These are phyloP conservation scores for Morpho achilles DNA, from an alignment of 2,888 invertebrate species.

Conservation along the genomic window DNA sequence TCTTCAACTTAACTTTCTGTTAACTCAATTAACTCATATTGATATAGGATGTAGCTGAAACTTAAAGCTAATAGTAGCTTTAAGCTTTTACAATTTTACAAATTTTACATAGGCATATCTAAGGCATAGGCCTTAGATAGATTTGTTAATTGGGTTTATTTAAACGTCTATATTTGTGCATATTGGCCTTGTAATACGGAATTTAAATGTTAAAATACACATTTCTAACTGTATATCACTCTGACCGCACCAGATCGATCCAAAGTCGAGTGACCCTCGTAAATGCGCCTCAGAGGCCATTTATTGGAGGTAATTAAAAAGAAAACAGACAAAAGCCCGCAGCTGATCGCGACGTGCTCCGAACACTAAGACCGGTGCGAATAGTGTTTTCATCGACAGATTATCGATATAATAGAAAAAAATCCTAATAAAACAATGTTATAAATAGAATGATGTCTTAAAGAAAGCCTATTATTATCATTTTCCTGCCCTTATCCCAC, in stretches of 20 bases:
- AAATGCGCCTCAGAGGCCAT: constrained; percentile 50
- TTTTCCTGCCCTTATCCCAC: too few relatives aligned
- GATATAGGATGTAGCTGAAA: too few relatives aligned
- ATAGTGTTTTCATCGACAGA: constrained; percentile 33
- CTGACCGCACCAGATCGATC: constrained; percentile 27
- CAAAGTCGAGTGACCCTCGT: constrained; percentile 40
- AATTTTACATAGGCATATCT: too few relatives aligned
- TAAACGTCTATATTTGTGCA: too few relatives aligned
- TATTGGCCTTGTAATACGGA: too few relatives aligned
- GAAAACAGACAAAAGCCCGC: constrained; percentile 71
- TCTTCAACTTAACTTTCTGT: too few relatives aligned
- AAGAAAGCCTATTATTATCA: too few relatives aligned
- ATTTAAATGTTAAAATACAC: neutral
- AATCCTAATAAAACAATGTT: neutral
- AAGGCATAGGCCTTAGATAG: too few relatives aligned
- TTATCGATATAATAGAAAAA: constrained; percentile 29
- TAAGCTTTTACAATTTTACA: too few relatives aligned
- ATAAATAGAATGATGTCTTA: neutral
- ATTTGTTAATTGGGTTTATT: too few relatives aligned
- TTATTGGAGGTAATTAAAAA: constrained; percentile 74
- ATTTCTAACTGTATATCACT: constrained; percentile 10
- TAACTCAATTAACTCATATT: too few relatives aligned
- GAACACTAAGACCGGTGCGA: constrained; percentile 46
- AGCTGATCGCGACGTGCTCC: constrained; percentile 65
- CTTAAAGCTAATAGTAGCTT: too few relatives aligned